Base-by-base conservation (phyloP, 2,888 invertebrate genomes). In the Cyaniris semiargus region DNA sequence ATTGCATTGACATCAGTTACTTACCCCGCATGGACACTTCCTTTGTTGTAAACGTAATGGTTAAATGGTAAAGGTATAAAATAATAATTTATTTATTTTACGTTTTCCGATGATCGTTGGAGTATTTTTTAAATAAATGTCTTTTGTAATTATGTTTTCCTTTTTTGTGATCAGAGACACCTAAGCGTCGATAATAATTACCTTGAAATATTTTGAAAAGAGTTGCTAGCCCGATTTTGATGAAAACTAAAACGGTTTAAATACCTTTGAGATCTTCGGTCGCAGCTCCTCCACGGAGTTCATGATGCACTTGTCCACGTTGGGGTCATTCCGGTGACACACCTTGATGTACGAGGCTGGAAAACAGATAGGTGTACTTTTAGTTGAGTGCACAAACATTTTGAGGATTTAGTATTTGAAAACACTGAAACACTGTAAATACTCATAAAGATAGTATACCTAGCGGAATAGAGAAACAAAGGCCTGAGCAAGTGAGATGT, bases 281-380 rank as follows among this genome's bases (percentile, higher is more conserved):
- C 95, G 91, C 3, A 96, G 86, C 76, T 94, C 89, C 77, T 95
- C 95, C 27, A 96, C 95, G 0, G 96, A 94, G 81, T 95, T 94
- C 80, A 93, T 94, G 81, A 96, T 95, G 85, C 96, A 96, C 81
- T 92, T 94, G 83, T 95, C 93, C 78, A 96, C 94, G 75, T 95
- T 90, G 0, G 96, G 95, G 83, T 96, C 95, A 80, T 92, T 92
- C 81, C 95, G 94, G 83, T 94, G 95, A 85, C 96, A 96, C 72
- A 95, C 89, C 84, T 95, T 95, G 81, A 96, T 96, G 87, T 95
- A 96, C 18, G 95, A 85, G 53, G 96, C 96, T 96, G 92, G 48
- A 94, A 94, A 82, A 86, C 10, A 66, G 18, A 66, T 21, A 31
- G 1, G 0, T 15, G 2, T 60, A 13, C 1, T n/a, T 27, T 60